phyloP scores from a whole-genome alignment of 2,113 vertebrate genomes.

The Pholis gunnellus region DNA sequence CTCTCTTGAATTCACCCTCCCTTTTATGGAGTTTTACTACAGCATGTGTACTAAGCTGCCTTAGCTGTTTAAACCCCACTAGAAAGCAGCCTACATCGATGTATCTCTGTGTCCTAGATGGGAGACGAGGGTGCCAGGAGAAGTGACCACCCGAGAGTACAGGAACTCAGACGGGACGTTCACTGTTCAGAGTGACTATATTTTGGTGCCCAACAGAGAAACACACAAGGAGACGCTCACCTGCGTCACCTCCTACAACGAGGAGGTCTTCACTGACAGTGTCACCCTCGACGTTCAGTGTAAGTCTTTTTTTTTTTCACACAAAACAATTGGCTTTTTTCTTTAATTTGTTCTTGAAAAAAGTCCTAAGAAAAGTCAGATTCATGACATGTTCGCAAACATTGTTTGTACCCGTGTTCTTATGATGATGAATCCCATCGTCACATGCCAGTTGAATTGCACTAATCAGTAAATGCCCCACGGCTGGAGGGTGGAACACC shows the following conservation, averaged over 20 bases:
- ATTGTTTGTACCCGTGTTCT: not conserved
- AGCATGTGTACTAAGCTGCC: not conserved
- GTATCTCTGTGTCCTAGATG: slow-evolving; percentile 78
- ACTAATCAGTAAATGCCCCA: not conserved
- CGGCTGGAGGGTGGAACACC: not conserved
- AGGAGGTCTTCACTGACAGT: slow-evolving; percentile 89
- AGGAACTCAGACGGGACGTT: slow-evolving; percentile 91
- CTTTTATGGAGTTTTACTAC: not conserved
- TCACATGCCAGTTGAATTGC: not conserved
- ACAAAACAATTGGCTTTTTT: not conserved
- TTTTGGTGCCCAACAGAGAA: slow-evolving; percentile 90
- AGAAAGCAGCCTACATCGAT: not conserved
- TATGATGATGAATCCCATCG: not conserved
- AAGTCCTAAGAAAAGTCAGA: not conserved
- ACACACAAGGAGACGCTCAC: slow-evolving; percentile 90
- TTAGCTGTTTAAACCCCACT: not conserved
- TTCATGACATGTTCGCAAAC: not conserved
- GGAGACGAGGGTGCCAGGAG: slow-evolving; percentile 93
- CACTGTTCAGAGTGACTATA: slow-evolving; percentile 94
- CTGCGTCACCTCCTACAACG: slow-evolving; percentile 93
- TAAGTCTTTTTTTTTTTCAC: slow-evolving; percentile 77
- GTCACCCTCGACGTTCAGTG: slow-evolving; percentile 94
- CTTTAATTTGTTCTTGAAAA: not conserved
- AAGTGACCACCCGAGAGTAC: slow-evolving; percentile 89
- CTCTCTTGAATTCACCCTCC: not conserved